Conservation (phyloP, 1,140 invertebrate species). For the Drosophila bifasciata region DNA sequence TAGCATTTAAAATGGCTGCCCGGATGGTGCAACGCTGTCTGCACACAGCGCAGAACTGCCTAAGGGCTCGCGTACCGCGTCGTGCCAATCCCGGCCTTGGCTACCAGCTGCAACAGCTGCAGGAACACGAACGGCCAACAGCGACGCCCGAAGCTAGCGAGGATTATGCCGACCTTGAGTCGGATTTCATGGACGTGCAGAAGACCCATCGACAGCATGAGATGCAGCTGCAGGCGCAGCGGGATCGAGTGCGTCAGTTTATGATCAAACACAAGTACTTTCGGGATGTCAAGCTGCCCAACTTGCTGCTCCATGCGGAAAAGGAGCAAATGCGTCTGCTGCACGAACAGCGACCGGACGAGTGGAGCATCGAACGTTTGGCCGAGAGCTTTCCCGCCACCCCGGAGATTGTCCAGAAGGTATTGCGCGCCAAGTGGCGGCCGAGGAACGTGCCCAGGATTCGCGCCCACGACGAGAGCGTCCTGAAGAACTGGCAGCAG, state of each 20-base stretch:
- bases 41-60: constrained; percentile 30
- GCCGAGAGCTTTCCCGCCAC: constrained; percentile 92
- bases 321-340: constrained; percentile 92
- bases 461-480: constrained; percentile 87
- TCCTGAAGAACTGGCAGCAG: constrained; percentile 88
- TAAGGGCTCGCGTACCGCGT: constrained; percentile 48
- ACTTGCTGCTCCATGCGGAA: constrained; percentile 92
- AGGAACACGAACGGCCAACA: constrained; percentile 28
- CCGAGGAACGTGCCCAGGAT: constrained; percentile 86
- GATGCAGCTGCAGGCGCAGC: constrained; percentile 75
- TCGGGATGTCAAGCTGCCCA: constrained; percentile 87
- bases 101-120: constrained; percentile 62
- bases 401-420: constrained; percentile 86
- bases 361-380: constrained; percentile 90
- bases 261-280: constrained; percentile 91
- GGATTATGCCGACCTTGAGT: constrained; percentile 84
- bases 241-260: constrained; percentile 85
- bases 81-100: constrained; percentile 71
- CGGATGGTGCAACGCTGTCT: constrained; percentile 37
- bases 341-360: constrained; percentile 87
- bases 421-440: constrained; percentile 87
- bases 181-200: constrained; percentile 84
- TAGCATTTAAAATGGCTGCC: constrained; percentile 31
- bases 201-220: constrained; percentile 82
- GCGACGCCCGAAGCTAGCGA: constrained; percentile 67